A percentile compares a stretch with the other conserved stretches of the same genome.
These are phyloP conservation scores for Calycopis cecrops DNA, from an alignment of 1,140 invertebrate genomes.

Conservation along the genomic window DNA sequence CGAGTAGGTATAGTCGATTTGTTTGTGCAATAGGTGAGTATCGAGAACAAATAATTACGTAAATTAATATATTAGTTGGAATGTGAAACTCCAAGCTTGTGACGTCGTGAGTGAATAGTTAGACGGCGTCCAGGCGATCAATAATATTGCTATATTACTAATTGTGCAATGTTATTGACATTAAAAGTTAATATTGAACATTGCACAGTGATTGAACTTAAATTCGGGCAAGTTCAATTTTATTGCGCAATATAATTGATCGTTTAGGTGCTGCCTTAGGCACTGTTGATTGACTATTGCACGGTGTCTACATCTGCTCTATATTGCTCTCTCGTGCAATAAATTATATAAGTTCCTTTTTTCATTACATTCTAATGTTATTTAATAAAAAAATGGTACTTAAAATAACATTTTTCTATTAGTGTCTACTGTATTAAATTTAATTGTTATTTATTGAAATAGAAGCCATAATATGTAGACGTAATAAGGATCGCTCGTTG, in stretches of 20 bases:
- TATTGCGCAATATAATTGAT: too few relatives aligned
- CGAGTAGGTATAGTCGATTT: constrained; percentile 57
- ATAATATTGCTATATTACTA: too few relatives aligned
- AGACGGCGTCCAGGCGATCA: too few relatives aligned
- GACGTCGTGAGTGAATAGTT: too few relatives aligned
- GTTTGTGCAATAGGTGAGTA: constrained; percentile 62
- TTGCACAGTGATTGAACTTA: too few relatives aligned
- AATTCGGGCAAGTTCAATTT: too few relatives aligned
- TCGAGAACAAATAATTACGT: constrained; percentile 21
- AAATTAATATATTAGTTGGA: constrained; percentile 26
- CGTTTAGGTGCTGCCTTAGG: constrained; percentile 50
- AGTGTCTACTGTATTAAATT: constrained; percentile 31
- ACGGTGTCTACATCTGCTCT: constrained; percentile 49
- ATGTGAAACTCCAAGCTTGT: constrained; percentile 30
- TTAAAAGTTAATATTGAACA: too few relatives aligned
- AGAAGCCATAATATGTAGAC: constrained; percentile 57
- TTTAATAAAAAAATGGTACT: constrained; percentile 57
- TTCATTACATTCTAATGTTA: constrained; percentile 31
- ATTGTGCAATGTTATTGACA: too few relatives aligned
- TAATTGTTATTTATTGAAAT: constrained; percentile 59
- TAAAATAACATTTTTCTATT: constrained; percentile 39
- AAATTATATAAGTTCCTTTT: constrained; percentile 40
- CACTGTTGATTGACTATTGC: constrained; percentile 44
- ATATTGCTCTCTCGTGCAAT: constrained; percentile 56
- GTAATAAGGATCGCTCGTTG: constrained; percentile 48